Percentiles rank a stretch among this genome's conserved stretches.
phyloP scores from a whole-genome alignment of 2,113 vertebrate species.

The Puma concolor region DNA sequence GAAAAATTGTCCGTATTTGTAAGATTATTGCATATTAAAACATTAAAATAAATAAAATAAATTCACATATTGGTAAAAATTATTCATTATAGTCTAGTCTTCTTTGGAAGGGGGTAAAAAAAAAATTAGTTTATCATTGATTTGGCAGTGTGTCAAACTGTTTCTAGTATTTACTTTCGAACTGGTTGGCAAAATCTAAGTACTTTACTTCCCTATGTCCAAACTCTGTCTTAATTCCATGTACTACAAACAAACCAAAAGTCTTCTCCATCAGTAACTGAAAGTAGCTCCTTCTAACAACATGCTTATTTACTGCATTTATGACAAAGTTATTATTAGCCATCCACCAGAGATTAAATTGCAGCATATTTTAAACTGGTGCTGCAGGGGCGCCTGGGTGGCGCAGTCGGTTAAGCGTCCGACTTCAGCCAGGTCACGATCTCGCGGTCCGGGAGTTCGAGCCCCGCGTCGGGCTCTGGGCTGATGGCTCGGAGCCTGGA shows the following conservation, averaged over 20 bases:
- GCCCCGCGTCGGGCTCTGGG: too few species aligned
- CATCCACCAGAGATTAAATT: constrained; percentile 10
- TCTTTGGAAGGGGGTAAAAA: not conserved
- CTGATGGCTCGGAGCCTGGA: too few species aligned
- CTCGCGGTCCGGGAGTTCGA: too few species aligned
- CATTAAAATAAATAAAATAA: not conserved
- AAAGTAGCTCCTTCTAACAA: not conserved
- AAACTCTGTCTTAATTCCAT: not conserved
- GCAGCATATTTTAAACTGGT: constrained; percentile 3
- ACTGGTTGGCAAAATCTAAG: not conserved
- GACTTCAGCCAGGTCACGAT: too few species aligned
- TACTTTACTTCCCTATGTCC: not conserved
- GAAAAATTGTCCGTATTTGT: not conserved
- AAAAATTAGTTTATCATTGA: not conserved
- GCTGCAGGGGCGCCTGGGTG: too few species aligned
- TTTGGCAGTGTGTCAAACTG: not conserved
- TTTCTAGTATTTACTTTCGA: not conserved
- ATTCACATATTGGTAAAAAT: not conserved
- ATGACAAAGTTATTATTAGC: not conserved
- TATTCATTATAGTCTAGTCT: not conserved
- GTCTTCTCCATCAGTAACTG: not conserved
- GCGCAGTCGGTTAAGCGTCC: too few species aligned
- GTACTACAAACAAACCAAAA: not conserved
- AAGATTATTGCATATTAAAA: not conserved
- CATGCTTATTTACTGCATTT: not conserved